A percentile compares a stretch with the other conserved stretches of the same genome.
phyloP scores from a whole-genome alignment of 2,888 invertebrate species.

The Phortica okadai region DNA sequence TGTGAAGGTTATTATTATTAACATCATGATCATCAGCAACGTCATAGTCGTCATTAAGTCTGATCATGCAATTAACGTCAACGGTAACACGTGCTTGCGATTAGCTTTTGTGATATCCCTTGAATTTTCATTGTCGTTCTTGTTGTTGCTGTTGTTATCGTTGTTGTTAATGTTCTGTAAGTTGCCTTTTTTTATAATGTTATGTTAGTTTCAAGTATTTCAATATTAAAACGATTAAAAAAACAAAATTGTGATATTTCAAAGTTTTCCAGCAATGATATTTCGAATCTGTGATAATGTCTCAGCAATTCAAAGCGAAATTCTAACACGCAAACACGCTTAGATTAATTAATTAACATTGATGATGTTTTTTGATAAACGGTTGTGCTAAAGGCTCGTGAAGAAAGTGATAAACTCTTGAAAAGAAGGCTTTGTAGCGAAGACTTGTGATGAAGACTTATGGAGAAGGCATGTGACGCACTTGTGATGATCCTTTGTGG shows the following conservation, averaged over 20 bases:
- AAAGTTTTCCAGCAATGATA: constrained; percentile 14
- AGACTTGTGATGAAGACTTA: too few species aligned
- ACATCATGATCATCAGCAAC: constrained; percentile 28
- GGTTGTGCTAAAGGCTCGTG: too few species aligned
- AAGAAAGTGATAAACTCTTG: too few species aligned
- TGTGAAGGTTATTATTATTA: not conserved
- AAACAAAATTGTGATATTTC: constrained; percentile 8
- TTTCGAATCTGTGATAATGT: constrained; percentile 58
- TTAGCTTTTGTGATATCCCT: constrained; percentile 39
- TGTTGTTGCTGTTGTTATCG: constrained; percentile 43
- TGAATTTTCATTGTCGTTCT: not conserved
- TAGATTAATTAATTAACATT: constrained; percentile 55
- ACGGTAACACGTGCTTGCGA: constrained; percentile 51
- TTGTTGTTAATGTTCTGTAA: constrained; percentile 32
- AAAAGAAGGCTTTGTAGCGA: too few species aligned
- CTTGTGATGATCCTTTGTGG: too few species aligned
- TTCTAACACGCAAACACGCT: constrained; percentile 48
- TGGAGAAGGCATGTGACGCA: too few species aligned
- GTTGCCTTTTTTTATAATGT: constrained; percentile 35
- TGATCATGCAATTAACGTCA: constrained; percentile 59
- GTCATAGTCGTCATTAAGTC: constrained; percentile 53
- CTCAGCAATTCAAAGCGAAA: constrained; percentile 64
- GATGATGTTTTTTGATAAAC: not conserved
- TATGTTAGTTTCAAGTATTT: constrained; percentile 15
- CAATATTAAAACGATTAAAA: not conserved